Conservation (phyloP, 1,140 invertebrate species). For the Melipona quadrifasciata region DNA sequence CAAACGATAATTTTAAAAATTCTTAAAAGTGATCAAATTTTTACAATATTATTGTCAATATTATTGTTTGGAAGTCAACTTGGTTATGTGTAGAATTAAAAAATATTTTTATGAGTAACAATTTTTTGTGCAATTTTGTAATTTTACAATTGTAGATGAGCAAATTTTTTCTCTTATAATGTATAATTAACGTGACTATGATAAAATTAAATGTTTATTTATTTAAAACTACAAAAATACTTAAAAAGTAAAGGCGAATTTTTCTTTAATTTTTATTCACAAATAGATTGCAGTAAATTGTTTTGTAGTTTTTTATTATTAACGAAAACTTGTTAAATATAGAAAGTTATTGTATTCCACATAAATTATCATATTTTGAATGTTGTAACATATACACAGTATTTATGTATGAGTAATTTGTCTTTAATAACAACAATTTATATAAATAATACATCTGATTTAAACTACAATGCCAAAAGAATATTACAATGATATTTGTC, state of each 20-base stretch:
- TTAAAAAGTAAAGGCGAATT: not conserved
- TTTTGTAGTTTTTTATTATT: not conserved
- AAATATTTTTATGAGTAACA: too few species aligned
- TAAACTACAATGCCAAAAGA: conserved; percentile 48
- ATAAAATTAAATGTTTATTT: not conserved
- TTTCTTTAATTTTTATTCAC: not conserved
- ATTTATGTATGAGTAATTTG: conserved; percentile 55
- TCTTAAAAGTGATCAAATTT: too few species aligned
- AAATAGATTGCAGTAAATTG: not conserved
- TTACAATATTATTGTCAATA: too few species aligned
- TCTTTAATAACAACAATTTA: conserved; percentile 59
- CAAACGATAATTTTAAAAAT: too few species aligned
- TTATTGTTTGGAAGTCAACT: too few species aligned
- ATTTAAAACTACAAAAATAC: not conserved
- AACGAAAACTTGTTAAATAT: not conserved
- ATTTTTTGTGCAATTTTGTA: too few species aligned
- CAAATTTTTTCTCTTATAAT: not conserved
- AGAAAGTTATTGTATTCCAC: not conserved
- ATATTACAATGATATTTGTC: conserved; percentile 41
- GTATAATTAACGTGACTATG: not conserved
- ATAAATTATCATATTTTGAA: conserved; percentile 30
- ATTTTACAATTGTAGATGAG: too few species aligned
- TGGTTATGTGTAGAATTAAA: too few species aligned
- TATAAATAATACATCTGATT: conserved; percentile 62
- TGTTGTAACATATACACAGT: conserved; percentile 36